These are phyloP conservation scores for Lycaon pictus DNA, from an alignment of 2,113 vertebrate species.

Conservation along the genomic window DNA sequence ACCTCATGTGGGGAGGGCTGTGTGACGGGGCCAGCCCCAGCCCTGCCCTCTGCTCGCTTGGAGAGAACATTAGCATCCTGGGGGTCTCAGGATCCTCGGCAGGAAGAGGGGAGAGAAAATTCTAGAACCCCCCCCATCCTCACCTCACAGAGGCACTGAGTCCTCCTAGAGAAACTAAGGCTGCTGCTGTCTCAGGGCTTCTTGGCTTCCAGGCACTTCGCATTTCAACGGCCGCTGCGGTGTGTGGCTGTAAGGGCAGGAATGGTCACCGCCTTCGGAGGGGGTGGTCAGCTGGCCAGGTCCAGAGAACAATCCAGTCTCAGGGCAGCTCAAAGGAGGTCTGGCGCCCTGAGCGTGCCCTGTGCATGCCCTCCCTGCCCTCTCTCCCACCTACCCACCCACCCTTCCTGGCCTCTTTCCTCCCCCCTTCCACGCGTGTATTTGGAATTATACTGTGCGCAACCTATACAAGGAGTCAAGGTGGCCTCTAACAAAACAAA, in stretches of 20 bases:
- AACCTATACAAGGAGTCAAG: neutral
- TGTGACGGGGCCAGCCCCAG: neutral
- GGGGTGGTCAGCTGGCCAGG: neutral
- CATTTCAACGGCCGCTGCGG: fast-evolving
- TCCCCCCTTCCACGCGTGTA: neutral
- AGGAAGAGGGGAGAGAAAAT: neutral
- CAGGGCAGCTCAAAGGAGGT: fast-evolving
- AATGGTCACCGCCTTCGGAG: fast-evolving
- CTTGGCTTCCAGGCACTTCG: neutral
- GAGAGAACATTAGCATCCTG: fast-evolving
- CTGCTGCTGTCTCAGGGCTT: neutral
- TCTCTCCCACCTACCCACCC: no score
- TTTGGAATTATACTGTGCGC: neutral
- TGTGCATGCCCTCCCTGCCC: fast-evolving
- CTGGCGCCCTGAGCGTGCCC: fast-evolving
- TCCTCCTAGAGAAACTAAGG: neutral
- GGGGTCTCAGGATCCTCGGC: neutral
- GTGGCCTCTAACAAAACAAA: neutral
- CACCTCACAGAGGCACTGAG: neutral
- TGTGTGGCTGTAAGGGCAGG: neutral
- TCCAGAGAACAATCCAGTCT: fast-evolving
- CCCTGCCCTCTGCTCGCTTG: neutral
- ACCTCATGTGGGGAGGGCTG: neutral
- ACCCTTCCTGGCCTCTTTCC: neutral
- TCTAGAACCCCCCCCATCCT: no score